Conservation (phyloP, 1,140 invertebrate species). For the Drosophila truncata region DNA sequence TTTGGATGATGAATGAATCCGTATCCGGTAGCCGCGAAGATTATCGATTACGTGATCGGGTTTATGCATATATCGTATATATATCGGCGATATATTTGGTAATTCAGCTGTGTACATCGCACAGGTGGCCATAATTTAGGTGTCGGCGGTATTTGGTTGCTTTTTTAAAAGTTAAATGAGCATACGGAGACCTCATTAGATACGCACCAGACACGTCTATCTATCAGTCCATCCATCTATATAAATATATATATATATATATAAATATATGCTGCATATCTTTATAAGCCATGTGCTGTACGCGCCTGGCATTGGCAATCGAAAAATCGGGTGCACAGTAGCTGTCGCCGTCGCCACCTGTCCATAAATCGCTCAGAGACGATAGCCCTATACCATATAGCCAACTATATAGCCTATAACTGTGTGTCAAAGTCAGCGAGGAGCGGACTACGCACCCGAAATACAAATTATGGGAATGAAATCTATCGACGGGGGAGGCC, state of each 20-base stretch:
- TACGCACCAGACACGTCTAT: conserved; percentile 33
- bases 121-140: conserved; percentile 66
- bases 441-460: conserved; percentile 34
- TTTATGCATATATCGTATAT: conserved; percentile 29
- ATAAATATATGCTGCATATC: conserved; percentile 1
- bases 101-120: conserved; percentile 52
- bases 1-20: conserved; percentile 59
- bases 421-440: conserved; percentile 2
- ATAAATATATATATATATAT: neutral
- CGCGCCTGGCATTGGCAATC: conserved; percentile 58
- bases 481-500: conserved; percentile 20
- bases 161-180: conserved; percentile 68
- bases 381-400: conserved; percentile 5
- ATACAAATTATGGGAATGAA: conserved; percentile 57
- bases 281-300: conserved; percentile 21
- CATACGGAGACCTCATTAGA: conserved; percentile 57
- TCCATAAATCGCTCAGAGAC: conserved; percentile 71
- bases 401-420: conserved; percentile 4
- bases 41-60: conserved; percentile 27
- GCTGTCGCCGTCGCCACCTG: conserved; percentile 51
- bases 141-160: conserved; percentile 21
- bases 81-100: conserved; percentile 42
- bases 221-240: conserved; percentile 9
- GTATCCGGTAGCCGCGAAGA: conserved; percentile 65
- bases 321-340: conserved; percentile 45